Conservation (phyloP, 1,140 invertebrate species). For the Hypsibius dujardini region DNA sequence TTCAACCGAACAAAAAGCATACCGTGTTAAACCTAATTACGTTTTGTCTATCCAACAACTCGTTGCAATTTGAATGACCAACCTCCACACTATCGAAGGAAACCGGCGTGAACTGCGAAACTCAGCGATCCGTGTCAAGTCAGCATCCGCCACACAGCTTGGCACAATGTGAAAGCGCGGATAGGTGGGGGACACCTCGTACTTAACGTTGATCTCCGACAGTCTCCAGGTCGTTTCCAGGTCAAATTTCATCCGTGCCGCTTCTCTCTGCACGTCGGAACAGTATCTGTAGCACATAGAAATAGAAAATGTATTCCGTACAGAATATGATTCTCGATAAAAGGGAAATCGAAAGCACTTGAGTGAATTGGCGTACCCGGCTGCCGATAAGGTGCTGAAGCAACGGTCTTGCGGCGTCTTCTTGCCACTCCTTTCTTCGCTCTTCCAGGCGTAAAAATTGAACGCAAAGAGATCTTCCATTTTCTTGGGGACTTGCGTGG, state of each 20-base stretch:
- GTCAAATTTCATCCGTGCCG: slow-evolving; percentile 63
- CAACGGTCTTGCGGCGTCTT: slow-evolving; percentile 17
- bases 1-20: slow-evolving; percentile 30
- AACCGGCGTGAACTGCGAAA: slow-evolving; percentile 70
- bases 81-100: slow-evolving; percentile 84
- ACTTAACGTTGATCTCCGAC: slow-evolving; percentile 60
- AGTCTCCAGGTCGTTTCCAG: slow-evolving; percentile 66
- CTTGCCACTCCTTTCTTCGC: slow-evolving; percentile 33
- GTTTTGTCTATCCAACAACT: too few relatives aligned
- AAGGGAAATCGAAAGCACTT: slow-evolving; percentile 17
- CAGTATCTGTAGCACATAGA: slow-evolving; percentile 26
- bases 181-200: slow-evolving; percentile 70
- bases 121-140: slow-evolving; percentile 57
- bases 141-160: slow-evolving; percentile 59
- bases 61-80: slow-evolving; percentile 24
- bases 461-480: slow-evolving; percentile 72
- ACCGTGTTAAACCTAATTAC: too few relatives aligned
- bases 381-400: not conserved
- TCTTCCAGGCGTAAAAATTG: slow-evolving; percentile 62
- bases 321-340: slow-evolving; percentile 20
- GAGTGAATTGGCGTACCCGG: too few relatives aligned
- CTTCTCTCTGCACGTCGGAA: slow-evolving; percentile 36
- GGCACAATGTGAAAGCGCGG: slow-evolving; percentile 73
- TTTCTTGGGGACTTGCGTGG: slow-evolving; percentile 47
- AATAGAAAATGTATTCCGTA: slow-evolving; percentile 21